These are phyloP conservation scores for Hippocampus kuda DNA, from an alignment of 2,797 vertebrate genomes.

Conservation along the genomic window DNA sequence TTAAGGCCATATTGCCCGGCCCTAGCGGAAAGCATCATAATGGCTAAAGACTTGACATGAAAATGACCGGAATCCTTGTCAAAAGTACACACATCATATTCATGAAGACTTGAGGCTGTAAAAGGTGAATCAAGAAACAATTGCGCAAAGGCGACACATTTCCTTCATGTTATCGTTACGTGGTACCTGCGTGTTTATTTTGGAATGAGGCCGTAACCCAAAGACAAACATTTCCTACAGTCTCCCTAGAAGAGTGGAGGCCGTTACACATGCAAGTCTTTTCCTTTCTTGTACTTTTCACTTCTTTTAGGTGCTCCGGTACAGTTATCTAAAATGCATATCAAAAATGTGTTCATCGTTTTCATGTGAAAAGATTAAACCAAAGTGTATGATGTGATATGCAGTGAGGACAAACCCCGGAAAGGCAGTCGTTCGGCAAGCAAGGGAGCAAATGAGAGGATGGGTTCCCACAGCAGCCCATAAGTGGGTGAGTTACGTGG, in stretches of 20 bases:
- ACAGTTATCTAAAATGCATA: background rate
- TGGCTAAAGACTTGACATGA: background rate
- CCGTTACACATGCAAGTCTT: background rate
- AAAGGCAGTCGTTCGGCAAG: slow-evolving; percentile 7
- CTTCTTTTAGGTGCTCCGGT: background rate
- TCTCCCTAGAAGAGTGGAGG: background rate
- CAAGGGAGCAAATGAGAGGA: slow-evolving; percentile 2
- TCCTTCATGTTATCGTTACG: background rate
- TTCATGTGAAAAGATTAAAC: background rate
- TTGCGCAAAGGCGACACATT: background rate
- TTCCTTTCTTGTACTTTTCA: background rate
- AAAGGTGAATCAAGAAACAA: background rate
- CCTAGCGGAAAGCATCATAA: no score
- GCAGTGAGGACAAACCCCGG: slow-evolving; percentile 7
- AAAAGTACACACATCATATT: background rate
- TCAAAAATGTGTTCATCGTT: background rate
- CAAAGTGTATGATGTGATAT: background rate
- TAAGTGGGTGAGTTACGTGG: background rate
- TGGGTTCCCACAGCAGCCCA: background rate
- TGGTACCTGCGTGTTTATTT: background rate
- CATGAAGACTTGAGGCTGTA: background rate
- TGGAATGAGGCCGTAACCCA: background rate
- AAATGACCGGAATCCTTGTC: background rate
- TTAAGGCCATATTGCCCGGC: no score
- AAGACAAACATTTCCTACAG: background rate